Conservation (phyloP, 2,113 vertebrate genomes). For the Chlamydotis undulata region DNA sequence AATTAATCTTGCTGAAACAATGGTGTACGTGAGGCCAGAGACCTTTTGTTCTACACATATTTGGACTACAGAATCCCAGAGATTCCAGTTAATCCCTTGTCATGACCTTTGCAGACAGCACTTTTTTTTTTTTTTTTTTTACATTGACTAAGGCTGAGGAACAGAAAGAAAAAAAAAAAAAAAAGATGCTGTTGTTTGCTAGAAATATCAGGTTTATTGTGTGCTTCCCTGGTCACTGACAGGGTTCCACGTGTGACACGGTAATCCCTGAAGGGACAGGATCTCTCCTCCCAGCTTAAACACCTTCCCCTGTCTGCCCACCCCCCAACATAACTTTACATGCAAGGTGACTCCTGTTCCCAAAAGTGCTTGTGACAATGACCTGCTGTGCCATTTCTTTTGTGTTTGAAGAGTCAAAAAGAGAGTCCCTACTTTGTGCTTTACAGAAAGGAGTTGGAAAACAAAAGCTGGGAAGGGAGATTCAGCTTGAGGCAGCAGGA, state of each 20-base stretch:
- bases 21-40: background rate
- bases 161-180: background rate
- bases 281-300: background rate
- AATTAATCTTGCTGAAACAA: background rate
- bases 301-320: background rate
- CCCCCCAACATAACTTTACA: background rate
- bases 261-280: background rate
- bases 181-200: background rate
- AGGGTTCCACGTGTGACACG: background rate
- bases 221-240: background rate
- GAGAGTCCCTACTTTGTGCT: background rate
- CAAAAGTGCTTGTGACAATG: background rate
- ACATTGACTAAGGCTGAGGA: background rate
- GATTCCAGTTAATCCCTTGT: background rate
- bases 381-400: background rate
- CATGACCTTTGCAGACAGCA: background rate
- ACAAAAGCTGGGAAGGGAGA: background rate
- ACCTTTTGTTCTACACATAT: background rate
- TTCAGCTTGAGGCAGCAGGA: background rate
- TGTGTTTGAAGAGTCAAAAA: background rate
- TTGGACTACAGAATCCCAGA: background rate
- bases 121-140: background rate
- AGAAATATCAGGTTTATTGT: accelerated
- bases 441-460: background rate
- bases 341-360: background rate